Evolutionary conservation across 2,113 vertebrate genomes (phyloP).

Genomic region (Entosphenus tridentatus): DNA sequence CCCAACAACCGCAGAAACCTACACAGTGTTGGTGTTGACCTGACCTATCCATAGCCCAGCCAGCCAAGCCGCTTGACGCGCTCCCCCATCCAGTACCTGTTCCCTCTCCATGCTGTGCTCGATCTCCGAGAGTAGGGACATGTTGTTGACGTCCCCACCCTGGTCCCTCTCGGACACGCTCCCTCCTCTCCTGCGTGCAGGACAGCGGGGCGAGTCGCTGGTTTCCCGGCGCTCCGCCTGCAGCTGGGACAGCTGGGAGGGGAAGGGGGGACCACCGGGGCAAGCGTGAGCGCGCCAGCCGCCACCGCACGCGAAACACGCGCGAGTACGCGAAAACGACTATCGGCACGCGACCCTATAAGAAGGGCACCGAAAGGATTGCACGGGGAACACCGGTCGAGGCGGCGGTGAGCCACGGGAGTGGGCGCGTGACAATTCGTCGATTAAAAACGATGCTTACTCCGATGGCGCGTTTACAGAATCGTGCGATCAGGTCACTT

Average conservation of each 20-base stretch:
- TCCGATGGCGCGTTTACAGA: too few relatives aligned
- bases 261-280: constrained; percentile 8
- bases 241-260: constrained; percentile 50
- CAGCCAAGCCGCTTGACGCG: neutral
- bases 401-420: constrained; percentile 7
- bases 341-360: constrained; percentile 6
- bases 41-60: neutral
- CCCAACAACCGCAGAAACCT: neutral
- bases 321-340: constrained; percentile 9
- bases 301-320: neutral
- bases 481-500: too few relatives aligned
- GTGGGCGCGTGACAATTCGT: too few relatives aligned
- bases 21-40: neutral
- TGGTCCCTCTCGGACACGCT: constrained; percentile 59
- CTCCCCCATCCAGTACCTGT: constrained; percentile 33
- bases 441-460: too few relatives aligned
- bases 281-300: too few relatives aligned
- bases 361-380: constrained; percentile 11
- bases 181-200: constrained; percentile 48
- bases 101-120: constrained; percentile 96
- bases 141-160: constrained; percentile 40
- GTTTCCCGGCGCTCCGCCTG: constrained; percentile 40
- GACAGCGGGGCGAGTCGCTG: constrained; percentile 37
- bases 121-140: constrained; percentile 74
- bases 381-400: constrained; percentile 3